A percentile compares a stretch with the other conserved stretches of the same genome.
These are phyloP conservation scores for Euleptes europaea DNA, from an alignment of 2,113 vertebrate genomes.

Conservation along the genomic window DNA sequence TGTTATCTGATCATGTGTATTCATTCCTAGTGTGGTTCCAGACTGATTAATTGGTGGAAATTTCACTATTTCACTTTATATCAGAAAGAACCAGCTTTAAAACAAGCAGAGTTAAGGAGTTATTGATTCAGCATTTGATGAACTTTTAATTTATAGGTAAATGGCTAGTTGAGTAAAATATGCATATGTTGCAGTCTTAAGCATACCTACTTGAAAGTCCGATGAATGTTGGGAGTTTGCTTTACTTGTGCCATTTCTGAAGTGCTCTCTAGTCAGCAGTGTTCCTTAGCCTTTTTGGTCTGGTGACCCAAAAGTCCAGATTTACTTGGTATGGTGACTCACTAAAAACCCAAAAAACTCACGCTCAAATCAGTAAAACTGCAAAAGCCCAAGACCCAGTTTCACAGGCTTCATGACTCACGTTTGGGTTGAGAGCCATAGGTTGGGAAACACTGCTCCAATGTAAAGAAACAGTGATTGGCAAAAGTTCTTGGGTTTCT, in stretches of 20 bases:
- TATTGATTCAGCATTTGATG: neutral
- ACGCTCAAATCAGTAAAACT: too few relatives aligned
- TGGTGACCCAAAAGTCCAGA: too few relatives aligned
- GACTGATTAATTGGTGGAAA: neutral
- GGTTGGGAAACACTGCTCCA: too few relatives aligned
- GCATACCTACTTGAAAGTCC: neutral
- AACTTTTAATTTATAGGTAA: conserved; percentile 3
- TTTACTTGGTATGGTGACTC: too few relatives aligned
- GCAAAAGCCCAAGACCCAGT: too few relatives aligned
- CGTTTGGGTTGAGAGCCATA: too few relatives aligned
- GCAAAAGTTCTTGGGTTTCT: neutral
- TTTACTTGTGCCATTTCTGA: neutral
- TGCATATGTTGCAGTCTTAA: neutral
- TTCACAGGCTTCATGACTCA: too few relatives aligned
- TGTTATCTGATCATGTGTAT: neutral
- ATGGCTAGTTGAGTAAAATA: neutral
- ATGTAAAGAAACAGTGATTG: neutral
- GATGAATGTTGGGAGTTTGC: neutral
- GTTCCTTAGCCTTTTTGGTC: too few relatives aligned
- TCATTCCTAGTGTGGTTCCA: too few relatives aligned
- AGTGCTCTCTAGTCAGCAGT: neutral
- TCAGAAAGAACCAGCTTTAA: neutral
- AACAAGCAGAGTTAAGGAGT: neutral
- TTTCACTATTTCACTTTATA: neutral
- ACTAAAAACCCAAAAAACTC: too few relatives aligned